A percentile compares a stretch with the other conserved stretches of the same genome.
phyloP scores from a whole-genome alignment of 2,797 vertebrate genomes.

The Orientallactaga sibirica region DNA sequence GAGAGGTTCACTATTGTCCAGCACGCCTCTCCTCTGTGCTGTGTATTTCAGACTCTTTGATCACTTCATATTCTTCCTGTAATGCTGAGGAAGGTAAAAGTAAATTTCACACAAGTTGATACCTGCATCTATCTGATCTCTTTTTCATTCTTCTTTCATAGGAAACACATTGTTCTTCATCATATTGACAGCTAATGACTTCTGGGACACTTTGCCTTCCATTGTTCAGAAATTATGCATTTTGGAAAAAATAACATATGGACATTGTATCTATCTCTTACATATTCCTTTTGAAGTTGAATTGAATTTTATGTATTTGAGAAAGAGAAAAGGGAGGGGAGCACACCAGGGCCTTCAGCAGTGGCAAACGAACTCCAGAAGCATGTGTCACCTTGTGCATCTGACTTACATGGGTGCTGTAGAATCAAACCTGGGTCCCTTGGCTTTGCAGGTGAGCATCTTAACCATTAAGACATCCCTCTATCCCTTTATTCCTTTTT shows the following conservation, averaged over 20 bases:
- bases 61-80: background rate
- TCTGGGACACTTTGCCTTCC: background rate
- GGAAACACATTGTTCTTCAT: background rate
- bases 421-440: no score
- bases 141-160: background rate
- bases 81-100: background rate
- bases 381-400: no score
- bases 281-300: background rate
- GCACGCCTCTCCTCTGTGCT: background rate
- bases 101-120: background rate
- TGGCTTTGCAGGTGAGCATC: no score
- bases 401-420: no score
- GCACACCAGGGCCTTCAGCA: no score
- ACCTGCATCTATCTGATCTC: background rate
- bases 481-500: no score
- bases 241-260: background rate
- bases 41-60: background rate
- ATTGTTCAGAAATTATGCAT: background rate
- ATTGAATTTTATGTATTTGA: no score
- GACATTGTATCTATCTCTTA: background rate
- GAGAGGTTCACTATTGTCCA: background rate
- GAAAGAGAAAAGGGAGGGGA: no score
- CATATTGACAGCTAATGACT: background rate
- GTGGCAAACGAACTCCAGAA: no score
- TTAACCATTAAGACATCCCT: no score